Evolutionary conservation across 1,140 invertebrate species (phyloP), one percentile per base, ranked within the genome.

Genomic region (Heliconius eleuchia): DNA sequence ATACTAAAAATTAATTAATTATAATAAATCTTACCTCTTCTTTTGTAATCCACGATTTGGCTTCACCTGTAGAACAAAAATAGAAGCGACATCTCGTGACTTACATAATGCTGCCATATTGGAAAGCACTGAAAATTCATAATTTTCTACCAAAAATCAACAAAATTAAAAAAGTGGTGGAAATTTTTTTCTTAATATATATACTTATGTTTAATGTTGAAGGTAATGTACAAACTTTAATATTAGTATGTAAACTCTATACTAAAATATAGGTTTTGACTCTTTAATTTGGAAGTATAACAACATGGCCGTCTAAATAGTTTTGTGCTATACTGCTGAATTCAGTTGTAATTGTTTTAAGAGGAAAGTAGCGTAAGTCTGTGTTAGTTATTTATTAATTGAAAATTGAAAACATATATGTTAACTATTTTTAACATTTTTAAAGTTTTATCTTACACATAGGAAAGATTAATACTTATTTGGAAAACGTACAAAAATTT

Each of bases 81-180:
- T 60, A 60, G 55, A 60, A 8, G 11, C 55, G 55, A 60, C 55
- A 60, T 60, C 55, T 60, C 55, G 55, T 60, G 55, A 60, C 55
- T 60, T 60, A 60, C 3, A 27, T 60, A 60, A 60, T 19, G 19
- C 55, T 23, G 9, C n/a, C 55, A 60, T 23, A 60, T 60, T 60
- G 7, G n/a, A 60, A 60, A 23, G 55, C 19, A 27, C 55, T 23
- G 19, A 60, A 60, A 11, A 9, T 52, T 52, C 18, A 27, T 23
- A n/a, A 60, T 23, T 60, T 60, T 52, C 50, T 60, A 60, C n/a
- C 3, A 60, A 60, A 30, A 60, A 9, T 60, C 19, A 23, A 52
- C 18, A 8, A 52, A 19, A 19, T 52, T 7, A 19, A 60, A 60
- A 60, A 60, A 60, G 2, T 23, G 9, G 2, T 9, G 3, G 9